Base-by-base conservation (phyloP, 2,113 vertebrate species). In the Carassius gibelio region DNA sequence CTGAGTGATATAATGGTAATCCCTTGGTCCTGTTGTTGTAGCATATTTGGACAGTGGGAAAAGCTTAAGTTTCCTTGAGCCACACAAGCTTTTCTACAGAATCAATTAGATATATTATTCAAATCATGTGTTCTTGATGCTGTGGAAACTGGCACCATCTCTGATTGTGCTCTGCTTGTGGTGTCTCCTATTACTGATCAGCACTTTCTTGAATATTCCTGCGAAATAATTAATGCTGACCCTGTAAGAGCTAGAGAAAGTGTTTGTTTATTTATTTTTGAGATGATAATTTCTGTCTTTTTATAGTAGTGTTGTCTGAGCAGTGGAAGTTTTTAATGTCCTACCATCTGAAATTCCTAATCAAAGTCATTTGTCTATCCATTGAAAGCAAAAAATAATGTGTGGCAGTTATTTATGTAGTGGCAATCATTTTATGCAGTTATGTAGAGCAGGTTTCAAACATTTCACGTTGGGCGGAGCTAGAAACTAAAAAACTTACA, bases 1-100 rank as follows among this genome's bases (percentile, higher is more conserved):
- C 57, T 80, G 77, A 17, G 77, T 80, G 57, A 45, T 64, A 62
- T 79, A 57, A 79, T 45, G 76, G 38, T 79, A 79, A 79, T 79
- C n/a, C 77, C 17, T 14, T 8, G 21, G 50, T 42, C 9, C 36
- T 79, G 19, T 78, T 59, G 75, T 61, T 61, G 30, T 4, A 14
- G 55, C 55, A 78, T 34, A 61, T 78, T 78, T n/a, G 52, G 55
- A 78, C 19, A 78, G 30, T 0, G 19, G 50, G 30, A 61, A 42
- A n/a, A 6, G 26, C 17, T 78, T n/a, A 8, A 23, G 74, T 59
- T 77, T 14, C 17, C 10, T 77, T 52, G 23, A 52, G 74, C n/a
- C 13, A 75, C 0, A 30, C 23, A 15, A 75, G 11, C 42, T 78
- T 78, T 36, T n/a, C 1, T 13, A 1, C 17, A n/a, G 19, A 38